Evolutionary conservation across 2,797 vertebrate genomes (phyloP), one percentile per base, ranked within the genome.

Genomic region (Microctenopoma stevenorrisi): DNA sequence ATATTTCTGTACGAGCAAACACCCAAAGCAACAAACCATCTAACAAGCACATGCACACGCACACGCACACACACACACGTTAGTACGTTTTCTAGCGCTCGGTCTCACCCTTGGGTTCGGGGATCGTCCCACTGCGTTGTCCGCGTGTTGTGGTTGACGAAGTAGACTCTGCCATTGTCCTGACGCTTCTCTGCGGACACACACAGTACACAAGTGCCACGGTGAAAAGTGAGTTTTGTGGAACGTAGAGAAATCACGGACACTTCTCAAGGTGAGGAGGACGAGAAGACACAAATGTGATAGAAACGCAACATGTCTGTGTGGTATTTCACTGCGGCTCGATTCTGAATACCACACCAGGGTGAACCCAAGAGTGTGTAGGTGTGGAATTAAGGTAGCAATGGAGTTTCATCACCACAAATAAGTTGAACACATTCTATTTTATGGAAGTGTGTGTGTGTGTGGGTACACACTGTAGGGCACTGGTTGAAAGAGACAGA

Each of bases 121-220:
- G 97, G 96, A 55, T 98, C 97, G 63, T 99, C 97, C 98, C 98
- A 99, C 85, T 99, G 98, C 0, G 97, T 99, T 1, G 97, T 99
- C 50, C 96, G 93, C 0, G 98, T 99, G 91, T 98, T 99, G 92
- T 99, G 98, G 94, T 99, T 99, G 94, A 99, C 98, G 78, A 96
- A 99, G 94, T 99, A 99, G 70, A 98, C 95, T 76, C 96, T 92
- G 30, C 97, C 96, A 53, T 98, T 99, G 94, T 99, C 97, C 90
- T 98, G 97, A n/a, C 97, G 96, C 89, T 98, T 98, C 86, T 99
- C 97, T 98, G 91, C 14, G n/a, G 55, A 83, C 16, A 82, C 67
- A 81, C n/a, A 72, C 0, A 35, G 7, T 40, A 59, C 37, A 37
- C 37, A 14, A 18, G 7, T 0, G 1, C 8, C 28, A 15, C 0